phyloP scores from a whole-genome alignment of 2,797 vertebrate species.

The Hafferia zeledoni region DNA sequence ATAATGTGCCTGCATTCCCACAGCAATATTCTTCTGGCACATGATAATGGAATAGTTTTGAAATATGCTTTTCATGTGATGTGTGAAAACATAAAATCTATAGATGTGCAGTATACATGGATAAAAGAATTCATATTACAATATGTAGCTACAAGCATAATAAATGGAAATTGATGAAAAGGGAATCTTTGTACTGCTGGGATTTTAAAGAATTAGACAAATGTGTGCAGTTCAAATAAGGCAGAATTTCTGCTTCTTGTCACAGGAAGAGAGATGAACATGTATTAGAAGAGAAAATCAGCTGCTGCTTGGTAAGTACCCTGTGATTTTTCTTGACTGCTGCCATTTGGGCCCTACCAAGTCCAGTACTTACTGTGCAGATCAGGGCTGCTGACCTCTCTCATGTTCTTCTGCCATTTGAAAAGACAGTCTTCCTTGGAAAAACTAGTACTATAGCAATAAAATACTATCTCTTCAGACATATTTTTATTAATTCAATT shows the following conservation, averaged over 20 bases:
- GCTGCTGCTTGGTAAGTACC: conserved; percentile 40
- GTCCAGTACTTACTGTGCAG: not conserved
- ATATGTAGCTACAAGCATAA: conserved; percentile 36
- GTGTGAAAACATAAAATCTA: conserved; percentile 57
- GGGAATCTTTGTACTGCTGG: conserved; percentile 40
- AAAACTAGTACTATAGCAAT: not conserved
- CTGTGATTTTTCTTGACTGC: conserved; percentile 54
- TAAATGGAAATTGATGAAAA: conserved; percentile 58
- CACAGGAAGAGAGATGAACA: conserved; percentile 29
- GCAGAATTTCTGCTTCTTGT: conserved; percentile 54
- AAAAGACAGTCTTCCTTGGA: not conserved
- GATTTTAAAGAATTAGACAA: conserved; percentile 66
- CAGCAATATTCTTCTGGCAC: conserved; percentile 44
- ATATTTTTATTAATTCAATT: not conserved
- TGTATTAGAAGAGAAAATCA: conserved; percentile 49
- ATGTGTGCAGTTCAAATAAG: conserved; percentile 35
- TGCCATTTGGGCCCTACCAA: conserved; percentile 35
- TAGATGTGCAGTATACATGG: conserved; percentile 5
- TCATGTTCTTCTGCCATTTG: not conserved
- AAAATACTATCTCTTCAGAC: not conserved
- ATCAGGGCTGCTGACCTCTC: not conserved
- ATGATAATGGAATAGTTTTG: conserved; percentile 42
- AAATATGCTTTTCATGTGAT: conserved; percentile 54
- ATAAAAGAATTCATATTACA: conserved; percentile 30
- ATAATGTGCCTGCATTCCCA: conserved; percentile 42